Base-by-base conservation (phyloP, 1,140 invertebrate species). In the Philaenus spumarius region DNA sequence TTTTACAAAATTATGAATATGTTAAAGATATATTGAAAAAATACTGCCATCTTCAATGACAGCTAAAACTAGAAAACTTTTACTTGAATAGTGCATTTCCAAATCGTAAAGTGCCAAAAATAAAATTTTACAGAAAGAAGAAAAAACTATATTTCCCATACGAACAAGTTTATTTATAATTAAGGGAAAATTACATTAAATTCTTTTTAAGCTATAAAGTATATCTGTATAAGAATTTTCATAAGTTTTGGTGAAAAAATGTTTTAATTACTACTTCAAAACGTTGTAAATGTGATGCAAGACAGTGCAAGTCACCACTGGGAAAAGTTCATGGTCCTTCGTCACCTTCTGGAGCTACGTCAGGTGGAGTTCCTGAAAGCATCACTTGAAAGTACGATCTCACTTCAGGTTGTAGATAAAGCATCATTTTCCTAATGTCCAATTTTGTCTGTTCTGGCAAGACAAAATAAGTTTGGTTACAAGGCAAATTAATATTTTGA, bases 301-400 rank as follows among this genome's bases (percentile, higher is more conserved):
- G n/a, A n/a, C 24, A n/a, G n/a, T 50, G 47, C 24, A 35, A 52
- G 26, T 3, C 35, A 20, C 50, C 17, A 12, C n/a, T 52, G 19
- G 50, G 35, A 19, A 52, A n/a, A 52, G 22, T 7, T 47, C 45
- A 47, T 47, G 22, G 45, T 23, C 45, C 42, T n/a, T 50, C 20
- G 22, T 50, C 26, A 24, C n/a, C 4, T 14, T 50, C 47, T 22
- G 12, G 26, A 50, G 24, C 26, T 24, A 50, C n/a, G 15, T 50
- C 26, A 30, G 24, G 4, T 34, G 14, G 26, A 24, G 42, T 45
- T 45, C 19, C 42, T 45, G 12, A 6, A 7, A 45, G 42, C 42
- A 45, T 45, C 7, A 15, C 15, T 45, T 45, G 42, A 45, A 45
- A 45, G 42, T 45, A 45, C 12, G 42, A 7, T 45, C 15, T 45